Conservation (phyloP, 2,888 invertebrate species). For the Xanthorhoe designata region DNA sequence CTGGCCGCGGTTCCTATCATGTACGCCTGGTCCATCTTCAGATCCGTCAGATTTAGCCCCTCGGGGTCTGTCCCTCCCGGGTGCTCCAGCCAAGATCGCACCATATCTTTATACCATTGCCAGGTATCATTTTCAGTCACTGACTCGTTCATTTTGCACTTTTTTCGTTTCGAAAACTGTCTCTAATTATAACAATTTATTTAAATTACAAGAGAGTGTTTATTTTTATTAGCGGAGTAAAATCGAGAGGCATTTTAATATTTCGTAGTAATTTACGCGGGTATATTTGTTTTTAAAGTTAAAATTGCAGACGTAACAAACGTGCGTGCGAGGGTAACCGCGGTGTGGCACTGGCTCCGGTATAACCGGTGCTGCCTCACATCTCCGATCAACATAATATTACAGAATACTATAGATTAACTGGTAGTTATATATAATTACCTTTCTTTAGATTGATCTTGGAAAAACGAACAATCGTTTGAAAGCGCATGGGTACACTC, state of each 20-base stretch:
- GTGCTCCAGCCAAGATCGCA: conserved; percentile 86
- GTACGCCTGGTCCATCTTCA: conserved; percentile 89
- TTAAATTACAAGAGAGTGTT: conserved; percentile 45
- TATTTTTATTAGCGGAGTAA: conserved; percentile 23
- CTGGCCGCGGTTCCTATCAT: conserved; percentile 71
- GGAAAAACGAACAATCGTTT: conserved; percentile 64
- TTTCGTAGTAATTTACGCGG: not conserved
- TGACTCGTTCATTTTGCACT: conserved; percentile 69
- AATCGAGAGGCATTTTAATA: conserved; percentile 17
- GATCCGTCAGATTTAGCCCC: conserved; percentile 83
- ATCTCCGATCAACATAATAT: conserved; percentile 44
- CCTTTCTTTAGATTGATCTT: conserved; percentile 65
- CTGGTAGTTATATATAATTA: conserved; percentile 52
- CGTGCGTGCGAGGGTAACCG: conserved; percentile 45
- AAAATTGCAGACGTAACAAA: conserved; percentile 8
- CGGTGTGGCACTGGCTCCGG: conserved; percentile 50
- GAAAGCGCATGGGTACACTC: conserved; percentile 58
- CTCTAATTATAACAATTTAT: not conserved
- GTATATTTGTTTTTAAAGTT: conserved; percentile 36
- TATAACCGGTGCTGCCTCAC: conserved; percentile 52
- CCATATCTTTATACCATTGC: conserved; percentile 74
- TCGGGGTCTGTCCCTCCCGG: conserved; percentile 80
- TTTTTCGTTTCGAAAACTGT: conserved; percentile 18
- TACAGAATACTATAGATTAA: conserved; percentile 22
- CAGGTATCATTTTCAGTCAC: conserved; percentile 65